phyloP scores from a whole-genome alignment of 2,113 vertebrate genomes.

The Spheniscus mendiculus region DNA sequence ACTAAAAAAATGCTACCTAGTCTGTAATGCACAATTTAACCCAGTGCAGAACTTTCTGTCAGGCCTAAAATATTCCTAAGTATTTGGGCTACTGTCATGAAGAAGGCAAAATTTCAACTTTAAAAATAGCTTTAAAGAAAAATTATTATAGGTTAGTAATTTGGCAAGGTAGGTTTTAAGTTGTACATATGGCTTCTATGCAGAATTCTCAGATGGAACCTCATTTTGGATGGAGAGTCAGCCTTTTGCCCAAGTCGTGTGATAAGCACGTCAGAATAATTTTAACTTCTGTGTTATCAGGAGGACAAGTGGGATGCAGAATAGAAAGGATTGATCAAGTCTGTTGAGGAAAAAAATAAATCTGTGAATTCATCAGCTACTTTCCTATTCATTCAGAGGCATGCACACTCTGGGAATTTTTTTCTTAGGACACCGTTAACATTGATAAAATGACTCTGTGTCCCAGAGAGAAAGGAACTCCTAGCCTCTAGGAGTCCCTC shows the following conservation, averaged over 20 bases:
- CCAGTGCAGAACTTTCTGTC: not conserved
- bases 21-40: not conserved
- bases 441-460: not conserved
- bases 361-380: not conserved
- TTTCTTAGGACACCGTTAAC: not conserved
- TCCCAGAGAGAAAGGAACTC: not conserved
- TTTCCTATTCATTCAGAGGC: not conserved
- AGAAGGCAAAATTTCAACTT: not conserved
- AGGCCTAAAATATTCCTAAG: not conserved
- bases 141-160: not conserved
- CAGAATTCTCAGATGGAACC: not conserved
- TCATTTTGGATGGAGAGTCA: not conserved
- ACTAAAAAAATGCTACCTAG: not conserved
- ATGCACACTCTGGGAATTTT: not conserved
- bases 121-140: not conserved
- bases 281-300: not conserved
- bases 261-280: not conserved
- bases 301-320: not conserved
- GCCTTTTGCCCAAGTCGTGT: not conserved
- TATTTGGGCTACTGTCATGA: not conserved
- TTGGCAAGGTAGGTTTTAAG: not conserved
- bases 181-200: not conserved
- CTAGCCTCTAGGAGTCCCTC: not conserved
- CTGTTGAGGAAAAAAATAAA: not conserved
- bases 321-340: not conserved